Percentiles rank a stretch among this genome's conserved stretches.
Conservation (phyloP, 2,888 invertebrate genomes). For the Drosophila affinis region DNA sequence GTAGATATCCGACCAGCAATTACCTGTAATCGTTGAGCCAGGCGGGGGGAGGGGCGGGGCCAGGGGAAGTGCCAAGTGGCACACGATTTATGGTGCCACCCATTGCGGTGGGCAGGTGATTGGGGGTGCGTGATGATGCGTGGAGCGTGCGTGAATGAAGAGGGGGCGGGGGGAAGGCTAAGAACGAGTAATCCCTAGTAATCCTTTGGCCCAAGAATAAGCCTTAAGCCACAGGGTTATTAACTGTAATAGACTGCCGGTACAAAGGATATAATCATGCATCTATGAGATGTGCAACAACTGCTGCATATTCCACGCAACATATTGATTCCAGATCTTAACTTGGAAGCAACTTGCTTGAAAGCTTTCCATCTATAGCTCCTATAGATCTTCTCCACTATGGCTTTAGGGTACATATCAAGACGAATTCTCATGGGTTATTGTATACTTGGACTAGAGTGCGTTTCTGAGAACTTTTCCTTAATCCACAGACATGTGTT, state of each 20-base stretch:
- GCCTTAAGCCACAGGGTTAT: neutral
- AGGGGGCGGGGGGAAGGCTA: neutral
- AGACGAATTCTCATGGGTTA: too few relatives aligned
- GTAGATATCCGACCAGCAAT: conserved; percentile 28
- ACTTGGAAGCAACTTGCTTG: too few relatives aligned
- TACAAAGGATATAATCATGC: neutral
- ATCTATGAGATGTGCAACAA: too few relatives aligned
- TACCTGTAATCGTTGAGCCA: conserved; percentile 26
- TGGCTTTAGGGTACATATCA: too few relatives aligned
- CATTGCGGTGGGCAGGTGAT: neutral
- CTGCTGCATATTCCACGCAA: too few relatives aligned
- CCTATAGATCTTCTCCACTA: too few relatives aligned
- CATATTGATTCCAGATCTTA: too few relatives aligned
- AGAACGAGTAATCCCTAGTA: neutral
- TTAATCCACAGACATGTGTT: too few relatives aligned
- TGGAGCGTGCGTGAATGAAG: neutral
- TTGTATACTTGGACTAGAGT: too few relatives aligned
- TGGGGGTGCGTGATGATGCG: neutral
- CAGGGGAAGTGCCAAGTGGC: neutral
- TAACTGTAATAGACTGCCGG: neutral
- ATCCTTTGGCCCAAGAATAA: neutral
- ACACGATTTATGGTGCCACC: neutral
- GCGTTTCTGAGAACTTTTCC: too few relatives aligned
- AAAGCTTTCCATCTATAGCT: too few relatives aligned
- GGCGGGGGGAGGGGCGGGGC: conserved; percentile 3